Percentiles rank a stretch among this genome's conserved stretches.
Evolutionary conservation across 2,888 invertebrate species (phyloP).

Genomic region (Microplitis manilae): DNA sequence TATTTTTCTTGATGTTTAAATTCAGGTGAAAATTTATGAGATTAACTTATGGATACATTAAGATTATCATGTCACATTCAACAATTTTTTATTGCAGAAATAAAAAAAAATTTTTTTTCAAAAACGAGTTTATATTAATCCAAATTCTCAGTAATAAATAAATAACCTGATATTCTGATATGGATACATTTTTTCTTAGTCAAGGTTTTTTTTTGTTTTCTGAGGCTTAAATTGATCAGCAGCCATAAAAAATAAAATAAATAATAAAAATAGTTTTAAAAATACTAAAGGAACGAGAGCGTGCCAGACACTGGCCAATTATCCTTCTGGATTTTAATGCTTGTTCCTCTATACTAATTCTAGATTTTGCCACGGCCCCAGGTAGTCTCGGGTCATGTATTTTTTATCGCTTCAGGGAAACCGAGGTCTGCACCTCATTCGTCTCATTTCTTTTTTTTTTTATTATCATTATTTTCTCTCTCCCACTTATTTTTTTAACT

Average conservation of each 20-base stretch:
- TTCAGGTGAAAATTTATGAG: neutral
- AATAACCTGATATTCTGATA: neutral
- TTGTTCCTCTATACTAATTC: slow-evolving; percentile 60
- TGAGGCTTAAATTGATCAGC: no score
- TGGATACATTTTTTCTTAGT: no score
- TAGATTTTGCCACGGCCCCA: slow-evolving; percentile 57
- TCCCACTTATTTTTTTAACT: neutral
- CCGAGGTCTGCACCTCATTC: slow-evolving; percentile 33
- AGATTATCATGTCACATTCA: slow-evolving; percentile 3
- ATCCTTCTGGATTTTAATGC: slow-evolving; percentile 65
- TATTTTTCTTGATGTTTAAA: neutral
- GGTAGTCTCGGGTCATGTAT: slow-evolving; percentile 50
- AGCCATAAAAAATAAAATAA: slow-evolving; percentile 8
- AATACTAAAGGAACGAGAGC: slow-evolving; percentile 29
- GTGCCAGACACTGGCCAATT: slow-evolving; percentile 54
- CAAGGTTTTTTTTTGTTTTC: no score
- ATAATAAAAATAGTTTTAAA: neutral
- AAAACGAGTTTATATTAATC: neutral
- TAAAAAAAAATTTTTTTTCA: neutral
- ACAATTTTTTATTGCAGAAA: neutral
- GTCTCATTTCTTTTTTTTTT: slow-evolving; percentile 9
- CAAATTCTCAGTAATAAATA: slow-evolving; percentile 11
- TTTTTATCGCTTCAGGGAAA: slow-evolving; percentile 61
- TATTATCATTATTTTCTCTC: neutral
- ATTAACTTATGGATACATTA: neutral